A percentile compares a stretch with the other conserved stretches of the same genome.
phyloP scores from a whole-genome alignment of 2,113 vertebrate species.

The Guaruba guarouba region DNA sequence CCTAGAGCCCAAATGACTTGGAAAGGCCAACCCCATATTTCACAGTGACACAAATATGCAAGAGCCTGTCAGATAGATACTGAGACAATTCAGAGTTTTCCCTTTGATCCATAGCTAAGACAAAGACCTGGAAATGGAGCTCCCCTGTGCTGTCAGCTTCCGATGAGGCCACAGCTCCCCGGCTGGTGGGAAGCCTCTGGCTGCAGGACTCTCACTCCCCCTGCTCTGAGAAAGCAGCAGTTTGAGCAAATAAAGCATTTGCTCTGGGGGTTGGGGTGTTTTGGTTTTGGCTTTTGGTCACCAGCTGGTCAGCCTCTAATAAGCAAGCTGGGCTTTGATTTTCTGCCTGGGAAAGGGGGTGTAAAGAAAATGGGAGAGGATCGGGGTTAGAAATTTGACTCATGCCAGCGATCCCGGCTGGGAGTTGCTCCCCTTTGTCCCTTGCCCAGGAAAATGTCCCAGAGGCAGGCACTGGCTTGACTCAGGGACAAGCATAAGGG shows the following conservation, averaged over 20 bases:
- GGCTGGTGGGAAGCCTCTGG: conserved; percentile 21
- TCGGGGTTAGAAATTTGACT: neutral
- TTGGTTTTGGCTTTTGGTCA: conserved; percentile 11
- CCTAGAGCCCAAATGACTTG: neutral
- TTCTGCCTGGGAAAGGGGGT: conserved; percentile 23
- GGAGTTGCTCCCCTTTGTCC: neutral
- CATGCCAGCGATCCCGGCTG: neutral
- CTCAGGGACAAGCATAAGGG: neutral
- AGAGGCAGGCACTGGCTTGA: neutral
- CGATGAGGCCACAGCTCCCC: neutral
- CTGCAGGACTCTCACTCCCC: neutral
- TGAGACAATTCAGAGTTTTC: neutral
- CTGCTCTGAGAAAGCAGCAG: neutral
- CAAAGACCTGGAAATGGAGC: neutral
- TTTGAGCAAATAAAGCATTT: conserved; percentile 23
- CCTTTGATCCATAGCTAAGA: neutral
- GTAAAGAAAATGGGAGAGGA: neutral
- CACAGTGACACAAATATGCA: neutral
- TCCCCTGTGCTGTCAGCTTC: neutral
- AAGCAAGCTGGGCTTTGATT: conserved; percentile 17
- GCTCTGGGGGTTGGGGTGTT: neutral
- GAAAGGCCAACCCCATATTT: neutral
- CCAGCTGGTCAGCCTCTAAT: conserved; percentile 22
- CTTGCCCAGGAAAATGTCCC: neutral
- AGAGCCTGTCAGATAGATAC: neutral